Conservation (phyloP, 1,140 invertebrate species). For the Drosophila aff. region DNA sequence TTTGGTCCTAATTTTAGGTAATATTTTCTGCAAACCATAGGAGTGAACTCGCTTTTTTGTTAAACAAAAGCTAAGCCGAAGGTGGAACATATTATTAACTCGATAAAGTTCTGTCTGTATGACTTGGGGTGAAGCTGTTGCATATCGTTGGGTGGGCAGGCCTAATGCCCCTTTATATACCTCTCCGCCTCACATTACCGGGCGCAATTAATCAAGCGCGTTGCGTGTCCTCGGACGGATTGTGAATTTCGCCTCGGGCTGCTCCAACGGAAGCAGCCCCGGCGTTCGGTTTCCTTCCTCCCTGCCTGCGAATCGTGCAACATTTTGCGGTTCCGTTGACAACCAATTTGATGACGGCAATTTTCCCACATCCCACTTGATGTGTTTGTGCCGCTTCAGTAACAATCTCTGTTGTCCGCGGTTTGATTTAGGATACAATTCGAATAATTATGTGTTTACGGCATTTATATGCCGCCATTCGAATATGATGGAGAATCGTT, state of each 20-base stretch:
- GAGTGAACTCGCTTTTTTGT: neutral
- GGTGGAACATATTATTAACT: neutral
- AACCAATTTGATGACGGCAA: conserved; percentile 60
- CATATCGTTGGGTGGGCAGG: conserved; percentile 12
- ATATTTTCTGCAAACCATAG: neutral
- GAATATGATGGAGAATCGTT: conserved; percentile 11
- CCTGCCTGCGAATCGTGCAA: conserved; percentile 10
- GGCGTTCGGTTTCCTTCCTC: conserved; percentile 53
- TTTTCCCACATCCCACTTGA: conserved; percentile 39
- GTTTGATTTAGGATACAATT: conserved; percentile 42
- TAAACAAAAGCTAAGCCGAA: neutral
- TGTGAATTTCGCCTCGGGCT: conserved; percentile 15
- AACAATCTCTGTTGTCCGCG: conserved; percentile 38
- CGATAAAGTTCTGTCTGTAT: neutral
- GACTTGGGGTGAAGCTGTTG: neutral
- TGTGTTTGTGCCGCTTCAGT: conserved; percentile 20
- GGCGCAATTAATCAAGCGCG: conserved; percentile 55
- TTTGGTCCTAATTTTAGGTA: neutral
- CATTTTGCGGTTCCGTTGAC: conserved; percentile 51
- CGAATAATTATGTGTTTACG: conserved; percentile 52
- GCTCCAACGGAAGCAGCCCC: conserved; percentile 39
- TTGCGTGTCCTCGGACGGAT: conserved; percentile 33
- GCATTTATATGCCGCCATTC: conserved; percentile 29
- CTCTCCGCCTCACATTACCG: conserved; percentile 41
- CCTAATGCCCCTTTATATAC: conserved; percentile 1